Evolutionary conservation across 2,888 invertebrate species (phyloP).

Genomic region (Papilio elwesi): DNA sequence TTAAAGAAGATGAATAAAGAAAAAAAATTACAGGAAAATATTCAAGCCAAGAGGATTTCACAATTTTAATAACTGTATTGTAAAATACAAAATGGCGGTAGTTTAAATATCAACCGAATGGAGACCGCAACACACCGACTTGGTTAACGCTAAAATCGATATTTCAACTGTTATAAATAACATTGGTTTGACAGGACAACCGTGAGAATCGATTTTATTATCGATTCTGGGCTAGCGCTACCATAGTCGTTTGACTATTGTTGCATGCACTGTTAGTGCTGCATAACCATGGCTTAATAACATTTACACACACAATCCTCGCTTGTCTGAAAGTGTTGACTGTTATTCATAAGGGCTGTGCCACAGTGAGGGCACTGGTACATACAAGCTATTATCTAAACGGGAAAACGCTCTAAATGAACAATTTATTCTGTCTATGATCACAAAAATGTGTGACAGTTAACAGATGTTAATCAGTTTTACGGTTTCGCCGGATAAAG

Average conservation of each 20-base stretch:
- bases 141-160: conserved; percentile 45
- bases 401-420: too few species aligned
- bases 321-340: too few species aligned
- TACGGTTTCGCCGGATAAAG: too few species aligned
- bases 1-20: too few species aligned
- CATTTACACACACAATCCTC: not conserved
- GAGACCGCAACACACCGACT: conserved; percentile 25
- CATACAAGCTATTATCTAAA: too few species aligned
- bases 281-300: not conserved
- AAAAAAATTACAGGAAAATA: not conserved
- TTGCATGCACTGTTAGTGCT: conserved; percentile 3
- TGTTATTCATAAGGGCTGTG: not conserved
- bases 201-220: conserved; percentile 51
- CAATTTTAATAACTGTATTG: conserved; percentile 23
- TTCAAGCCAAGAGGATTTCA: conserved; percentile 2
- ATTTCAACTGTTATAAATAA: conserved; percentile 52
- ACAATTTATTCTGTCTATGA: too few species aligned
- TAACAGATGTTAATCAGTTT: too few species aligned
- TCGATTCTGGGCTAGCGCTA: conserved; percentile 47
- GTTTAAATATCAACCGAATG: conserved; percentile 31
- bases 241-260: conserved; percentile 45
- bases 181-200: conserved; percentile 53
- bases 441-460: too few species aligned
- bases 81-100: conserved; percentile 26
- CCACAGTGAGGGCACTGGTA: not conserved